phyloP scores from a whole-genome alignment of 2,888 invertebrate species.

The Chromoteleia sp. region DNA sequence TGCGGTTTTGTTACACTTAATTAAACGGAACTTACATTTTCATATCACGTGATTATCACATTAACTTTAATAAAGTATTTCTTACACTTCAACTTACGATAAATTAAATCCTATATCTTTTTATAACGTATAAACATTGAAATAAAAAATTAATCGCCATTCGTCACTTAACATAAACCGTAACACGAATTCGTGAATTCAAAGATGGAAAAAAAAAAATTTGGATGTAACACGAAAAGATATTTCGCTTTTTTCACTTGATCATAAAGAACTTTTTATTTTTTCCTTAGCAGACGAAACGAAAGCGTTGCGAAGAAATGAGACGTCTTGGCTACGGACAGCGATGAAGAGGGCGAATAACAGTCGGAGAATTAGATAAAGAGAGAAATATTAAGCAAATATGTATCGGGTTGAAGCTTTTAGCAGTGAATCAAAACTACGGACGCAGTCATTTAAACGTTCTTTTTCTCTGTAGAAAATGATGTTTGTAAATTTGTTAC shows the following conservation, averaged over 20 bases:
- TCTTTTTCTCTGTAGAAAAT: slow-evolving; percentile 16
- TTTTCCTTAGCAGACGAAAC: slow-evolving; percentile 9
- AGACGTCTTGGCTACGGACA: slow-evolving; percentile 40
- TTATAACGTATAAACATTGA: slow-evolving; percentile 5
- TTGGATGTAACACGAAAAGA: slow-evolving; percentile 31
- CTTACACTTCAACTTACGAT: slow-evolving; percentile 11
- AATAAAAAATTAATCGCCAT: not conserved
- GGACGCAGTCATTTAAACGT: slow-evolving; percentile 20
- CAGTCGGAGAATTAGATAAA: slow-evolving; percentile 57
- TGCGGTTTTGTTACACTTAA: slow-evolving; percentile 49
- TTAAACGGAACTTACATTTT: slow-evolving; percentile 50
- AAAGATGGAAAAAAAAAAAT: too few species aligned
- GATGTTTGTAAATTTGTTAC: not conserved
- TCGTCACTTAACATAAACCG: slow-evolving; percentile 24
- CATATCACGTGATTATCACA: slow-evolving; percentile 42
- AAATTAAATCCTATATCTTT: not conserved
- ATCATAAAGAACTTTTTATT: slow-evolving; percentile 45
- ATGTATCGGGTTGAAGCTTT: slow-evolving; percentile 48
- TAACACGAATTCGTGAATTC: slow-evolving; percentile 26
- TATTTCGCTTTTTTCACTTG: slow-evolving; percentile 48
- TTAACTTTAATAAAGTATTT: slow-evolving; percentile 44
- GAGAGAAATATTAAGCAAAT: slow-evolving; percentile 63
- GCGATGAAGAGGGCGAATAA: slow-evolving; percentile 50
- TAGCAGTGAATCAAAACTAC: slow-evolving; percentile 11
- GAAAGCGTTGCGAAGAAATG: slow-evolving; percentile 51